These are phyloP conservation scores for Campylomormyrus tamandua DNA, from an alignment of 2,113 vertebrate species.

Conservation along the genomic window DNA sequence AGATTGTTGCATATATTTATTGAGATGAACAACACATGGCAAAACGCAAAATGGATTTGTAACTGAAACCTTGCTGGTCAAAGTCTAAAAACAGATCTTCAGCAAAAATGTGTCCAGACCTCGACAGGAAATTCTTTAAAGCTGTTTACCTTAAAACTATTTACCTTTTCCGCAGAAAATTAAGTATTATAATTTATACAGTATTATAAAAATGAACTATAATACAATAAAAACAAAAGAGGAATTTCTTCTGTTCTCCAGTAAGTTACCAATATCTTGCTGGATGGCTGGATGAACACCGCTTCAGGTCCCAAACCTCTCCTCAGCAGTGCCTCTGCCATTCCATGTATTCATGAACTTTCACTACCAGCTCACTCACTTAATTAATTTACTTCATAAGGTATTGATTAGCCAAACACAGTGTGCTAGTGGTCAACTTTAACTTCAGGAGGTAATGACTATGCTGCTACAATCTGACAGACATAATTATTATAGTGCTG, in stretches of 20 bases:
- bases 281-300: neutral
- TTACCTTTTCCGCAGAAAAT: neutral
- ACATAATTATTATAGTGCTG: neutral
- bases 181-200: neutral
- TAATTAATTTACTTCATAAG: neutral
- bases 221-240: neutral
- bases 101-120: neutral
- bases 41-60: neutral
- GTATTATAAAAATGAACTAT: neutral
- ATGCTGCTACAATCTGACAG: neutral
- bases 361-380: neutral
- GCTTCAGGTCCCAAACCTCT: neutral
- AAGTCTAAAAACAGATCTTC: neutral
- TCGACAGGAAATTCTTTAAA: neutral
- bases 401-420: neutral
- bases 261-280: neutral
- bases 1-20: neutral
- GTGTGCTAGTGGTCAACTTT: neutral
- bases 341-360: neutral
- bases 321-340: neutral
- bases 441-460: neutral
- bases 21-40: neutral
- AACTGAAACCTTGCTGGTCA: neutral
- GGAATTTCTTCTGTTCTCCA: neutral
- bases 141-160: neutral